A percentile compares a stretch with the other conserved stretches of the same genome.
Evolutionary conservation across 2,888 invertebrate genomes (phyloP).

Genomic region (Eupsilia transversa): DNA sequence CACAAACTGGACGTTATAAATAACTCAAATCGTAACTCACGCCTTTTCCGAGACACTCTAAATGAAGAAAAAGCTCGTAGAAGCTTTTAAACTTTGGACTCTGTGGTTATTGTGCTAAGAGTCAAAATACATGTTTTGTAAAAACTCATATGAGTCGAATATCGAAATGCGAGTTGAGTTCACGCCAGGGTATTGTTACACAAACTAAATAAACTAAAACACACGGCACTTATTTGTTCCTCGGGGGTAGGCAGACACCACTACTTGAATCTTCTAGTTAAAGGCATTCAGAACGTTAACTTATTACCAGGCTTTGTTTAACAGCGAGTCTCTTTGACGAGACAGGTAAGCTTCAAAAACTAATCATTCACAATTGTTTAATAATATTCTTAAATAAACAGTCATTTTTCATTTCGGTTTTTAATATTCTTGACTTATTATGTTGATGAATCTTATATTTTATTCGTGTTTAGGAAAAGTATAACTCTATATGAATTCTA

Average conservation of each 20-base stretch:
- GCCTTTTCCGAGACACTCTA: constrained; percentile 79
- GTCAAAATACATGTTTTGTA: constrained; percentile 64
- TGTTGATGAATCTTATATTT: constrained; percentile 2
- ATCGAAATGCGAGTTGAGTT: constrained; percentile 76
- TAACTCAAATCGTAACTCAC: constrained; percentile 87
- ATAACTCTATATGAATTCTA: neutral
- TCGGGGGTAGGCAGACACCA: constrained; percentile 76
- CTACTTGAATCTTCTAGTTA: constrained; percentile 68
- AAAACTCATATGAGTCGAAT: constrained; percentile 68
- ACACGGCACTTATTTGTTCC: constrained; percentile 80
- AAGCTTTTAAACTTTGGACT: constrained; percentile 69
- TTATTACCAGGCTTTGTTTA: constrained; percentile 63
- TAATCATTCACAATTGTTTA: constrained; percentile 44
- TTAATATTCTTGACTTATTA: neutral
- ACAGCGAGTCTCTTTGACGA: constrained; percentile 44
- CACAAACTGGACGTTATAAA: constrained; percentile 88
- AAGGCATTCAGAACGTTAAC: constrained; percentile 62
- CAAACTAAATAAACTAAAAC: constrained; percentile 82
- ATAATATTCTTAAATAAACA: constrained; percentile 40
- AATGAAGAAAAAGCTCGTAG: constrained; percentile 72
- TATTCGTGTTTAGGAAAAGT: neutral
- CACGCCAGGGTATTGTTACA: constrained; percentile 81
- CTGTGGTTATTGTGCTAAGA: constrained; percentile 71
- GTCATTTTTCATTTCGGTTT: constrained; percentile 9
- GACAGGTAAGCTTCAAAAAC: constrained; percentile 47